Percentiles rank a stretch among this genome's conserved stretches.
Evolutionary conservation across 2,797 vertebrate genomes (phyloP).

Genomic region (Enteromius trimaculatus): DNA sequence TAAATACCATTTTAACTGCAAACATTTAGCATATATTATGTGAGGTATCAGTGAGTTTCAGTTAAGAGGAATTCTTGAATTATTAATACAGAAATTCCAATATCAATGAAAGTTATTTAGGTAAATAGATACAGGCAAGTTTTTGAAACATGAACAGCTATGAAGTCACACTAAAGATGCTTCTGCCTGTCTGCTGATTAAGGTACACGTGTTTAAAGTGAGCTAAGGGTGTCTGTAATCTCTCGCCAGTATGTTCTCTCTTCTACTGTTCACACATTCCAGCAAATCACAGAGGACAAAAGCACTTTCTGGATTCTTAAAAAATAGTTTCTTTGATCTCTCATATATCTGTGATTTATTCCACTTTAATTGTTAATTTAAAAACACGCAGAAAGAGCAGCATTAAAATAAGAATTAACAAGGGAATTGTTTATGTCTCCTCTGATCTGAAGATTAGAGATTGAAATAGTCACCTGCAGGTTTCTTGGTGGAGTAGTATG

Average conservation of each 20-base stretch:
- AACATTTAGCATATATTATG: not conserved
- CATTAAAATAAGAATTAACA: constrained; percentile 18
- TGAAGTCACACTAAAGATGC: not conserved
- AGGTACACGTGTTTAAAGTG: not conserved
- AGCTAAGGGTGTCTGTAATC: not conserved
- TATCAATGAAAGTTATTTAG: not conserved
- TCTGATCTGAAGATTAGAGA: constrained; percentile 34
- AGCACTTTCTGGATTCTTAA: constrained; percentile 2
- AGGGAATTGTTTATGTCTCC: constrained; percentile 11
- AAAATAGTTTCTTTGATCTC: constrained; percentile 21
- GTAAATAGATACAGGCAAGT: not conserved
- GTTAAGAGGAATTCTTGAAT: not conserved
- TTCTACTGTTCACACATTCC: constrained; percentile 7
- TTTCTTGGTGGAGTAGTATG: constrained; percentile 24
- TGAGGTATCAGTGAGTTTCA: not conserved
- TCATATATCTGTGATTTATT: constrained; percentile 9
- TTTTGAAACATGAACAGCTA: not conserved
- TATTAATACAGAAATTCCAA: not conserved
- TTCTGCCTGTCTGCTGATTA: not conserved
- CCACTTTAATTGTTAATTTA: constrained; percentile 17
- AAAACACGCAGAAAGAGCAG: not conserved
- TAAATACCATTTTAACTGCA: not conserved
- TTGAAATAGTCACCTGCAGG: constrained; percentile 15
- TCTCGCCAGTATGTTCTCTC: not conserved
- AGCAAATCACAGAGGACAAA: constrained; percentile 8